Evolutionary conservation across 2,113 vertebrate genomes (phyloP), one percentile per base, ranked within the genome.

Genomic region (Hyla sarda): DNA sequence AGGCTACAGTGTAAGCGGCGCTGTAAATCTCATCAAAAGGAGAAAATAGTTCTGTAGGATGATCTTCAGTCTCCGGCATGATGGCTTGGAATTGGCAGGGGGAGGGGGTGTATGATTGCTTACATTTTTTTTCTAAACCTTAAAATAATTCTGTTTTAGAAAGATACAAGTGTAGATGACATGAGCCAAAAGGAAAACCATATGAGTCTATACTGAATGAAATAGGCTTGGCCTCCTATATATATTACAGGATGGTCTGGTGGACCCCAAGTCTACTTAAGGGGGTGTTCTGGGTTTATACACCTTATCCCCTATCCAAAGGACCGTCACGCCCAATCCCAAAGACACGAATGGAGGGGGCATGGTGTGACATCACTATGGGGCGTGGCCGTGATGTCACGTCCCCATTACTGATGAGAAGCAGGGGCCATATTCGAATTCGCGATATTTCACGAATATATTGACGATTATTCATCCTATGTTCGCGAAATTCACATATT

Each of bases 1-100:
- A 79, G 48, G 84, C 47, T 67, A 21, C 48, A 71, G 47, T 86
- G 56, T 58, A 81, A 48, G 50, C 28, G 34, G 52, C 25, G 25
- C 47, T 47, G 71, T 84, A 84, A 84, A 76, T 75, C 82, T 75
- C 71, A 60, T 73, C 71, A 75, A 75, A n/a, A 75, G n/a, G 79
- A 79, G 62, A 72, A 86, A 86, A 60, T n/a, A 47, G 37, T 85
- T 76, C 21, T 73, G n/a, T 86, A 81, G 77, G 21, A 78, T 56
- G 47, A 71, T 56, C 23, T 71, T 34, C 75, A 47, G 30, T 71
- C 32, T 79, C 32, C 34, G 75, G 69, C 12, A 30, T 67, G 77
- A 32, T 71, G 17, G 58, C n/a, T 41, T 81, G 58, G 54, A 41
- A n/a, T 41, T 28, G 37, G 54, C 32, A 62, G 41, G 21, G 54